Conservation (phyloP, 2,888 invertebrate species). For the Diarsia rubi region DNA sequence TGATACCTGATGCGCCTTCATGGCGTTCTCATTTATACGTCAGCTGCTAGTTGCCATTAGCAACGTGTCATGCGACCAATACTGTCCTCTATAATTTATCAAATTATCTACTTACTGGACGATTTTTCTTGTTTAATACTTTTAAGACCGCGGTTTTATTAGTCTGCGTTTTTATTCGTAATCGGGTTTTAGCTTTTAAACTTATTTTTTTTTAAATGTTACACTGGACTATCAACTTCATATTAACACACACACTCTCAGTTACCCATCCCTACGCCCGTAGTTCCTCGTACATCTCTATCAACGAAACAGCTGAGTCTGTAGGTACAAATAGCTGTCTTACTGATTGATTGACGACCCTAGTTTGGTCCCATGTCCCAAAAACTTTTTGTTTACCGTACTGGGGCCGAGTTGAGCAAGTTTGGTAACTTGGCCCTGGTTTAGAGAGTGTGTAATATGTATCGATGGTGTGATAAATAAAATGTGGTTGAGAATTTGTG, state of each 20-base stretch:
- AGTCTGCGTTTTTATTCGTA: too few species aligned
- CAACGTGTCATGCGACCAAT: too few species aligned
- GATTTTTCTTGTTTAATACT: too few species aligned
- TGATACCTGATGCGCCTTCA: too few species aligned
- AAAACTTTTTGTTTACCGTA: conserved; percentile 81
- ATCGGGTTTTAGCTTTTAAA: too few species aligned
- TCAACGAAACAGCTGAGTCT: conserved; percentile 56
- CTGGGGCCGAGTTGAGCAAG: conserved; percentile 64
- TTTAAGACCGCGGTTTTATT: too few species aligned
- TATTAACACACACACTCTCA: neutral
- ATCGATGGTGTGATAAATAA: conserved; percentile 60
- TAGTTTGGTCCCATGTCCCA: conserved; percentile 73
- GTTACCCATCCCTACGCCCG: neutral
- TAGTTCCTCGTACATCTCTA: conserved; percentile 39
- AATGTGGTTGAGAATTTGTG: conserved; percentile 37
- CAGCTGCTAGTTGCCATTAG: too few species aligned
- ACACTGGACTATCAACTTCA: neutral
- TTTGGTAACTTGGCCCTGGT: conserved; percentile 67
- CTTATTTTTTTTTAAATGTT: too few species aligned
- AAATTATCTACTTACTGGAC: too few species aligned
- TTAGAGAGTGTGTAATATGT: conserved; percentile 53
- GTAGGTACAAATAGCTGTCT: conserved; percentile 73
- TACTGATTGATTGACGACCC: conserved; percentile 82
- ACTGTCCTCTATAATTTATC: too few species aligned
- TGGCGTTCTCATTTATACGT: too few species aligned